A percentile compares a stretch with the other conserved stretches of the same genome.
Conservation (phyloP, 2,888 invertebrate genomes). For the Pyrocoelia pectoralis region DNA sequence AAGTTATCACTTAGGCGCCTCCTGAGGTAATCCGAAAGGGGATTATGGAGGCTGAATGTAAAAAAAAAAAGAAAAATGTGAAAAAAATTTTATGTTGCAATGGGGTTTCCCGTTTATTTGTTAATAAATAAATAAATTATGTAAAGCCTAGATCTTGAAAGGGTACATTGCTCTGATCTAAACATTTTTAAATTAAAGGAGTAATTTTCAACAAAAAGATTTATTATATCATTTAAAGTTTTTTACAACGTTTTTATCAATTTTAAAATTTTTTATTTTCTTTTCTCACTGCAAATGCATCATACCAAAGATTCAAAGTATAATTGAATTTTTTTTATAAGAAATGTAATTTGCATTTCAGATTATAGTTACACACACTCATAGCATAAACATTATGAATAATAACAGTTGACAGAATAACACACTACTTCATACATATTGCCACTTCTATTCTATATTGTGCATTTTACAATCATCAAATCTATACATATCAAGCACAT, state of each 20-base stretch:
- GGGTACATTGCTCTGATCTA: too few relatives aligned
- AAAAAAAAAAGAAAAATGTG: too few relatives aligned
- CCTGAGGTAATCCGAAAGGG: too few relatives aligned
- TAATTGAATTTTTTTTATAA: constrained; percentile 40
- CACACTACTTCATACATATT: constrained; percentile 40
- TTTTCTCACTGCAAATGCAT: constrained; percentile 43
- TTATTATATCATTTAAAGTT: constrained; percentile 31
- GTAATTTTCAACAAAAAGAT: constrained; percentile 20
- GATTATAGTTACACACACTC: constrained; percentile 38
- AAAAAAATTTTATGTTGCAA: too few relatives aligned
- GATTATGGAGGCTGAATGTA: too few relatives aligned
- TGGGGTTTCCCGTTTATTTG: too few relatives aligned
- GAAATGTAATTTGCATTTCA: constrained; percentile 38
- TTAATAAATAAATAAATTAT: too few relatives aligned
- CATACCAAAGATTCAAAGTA: constrained; percentile 45
- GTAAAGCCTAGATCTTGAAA: too few relatives aligned
- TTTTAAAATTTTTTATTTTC: constrained; percentile 53
- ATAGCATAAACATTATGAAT: constrained; percentile 43
- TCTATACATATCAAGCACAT: constrained; percentile 19
- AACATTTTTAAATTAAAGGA: background rate
- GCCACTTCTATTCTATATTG: constrained; percentile 37
- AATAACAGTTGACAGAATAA: constrained; percentile 16
- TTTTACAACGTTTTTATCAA: constrained; percentile 35
- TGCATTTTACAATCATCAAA: constrained; percentile 33
- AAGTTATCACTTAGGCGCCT: too few relatives aligned